Conservation (phyloP, 2,797 vertebrate genomes). For the Muscicapa striata region DNA sequence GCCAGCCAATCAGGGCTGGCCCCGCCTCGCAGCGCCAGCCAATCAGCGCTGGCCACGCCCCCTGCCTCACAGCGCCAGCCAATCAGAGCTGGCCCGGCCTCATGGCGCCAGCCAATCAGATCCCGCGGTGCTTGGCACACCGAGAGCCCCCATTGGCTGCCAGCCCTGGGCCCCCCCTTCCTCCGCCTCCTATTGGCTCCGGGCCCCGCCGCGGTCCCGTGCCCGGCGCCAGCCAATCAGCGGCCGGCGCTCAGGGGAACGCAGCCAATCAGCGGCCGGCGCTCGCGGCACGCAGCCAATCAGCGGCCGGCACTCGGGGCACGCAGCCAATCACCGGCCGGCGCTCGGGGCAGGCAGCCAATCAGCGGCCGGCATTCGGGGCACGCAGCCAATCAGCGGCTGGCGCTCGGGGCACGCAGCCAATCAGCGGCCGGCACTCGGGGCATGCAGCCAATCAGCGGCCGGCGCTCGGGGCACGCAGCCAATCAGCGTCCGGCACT, state of each 20-base stretch:
- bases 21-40: not conserved
- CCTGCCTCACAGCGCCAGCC: not conserved
- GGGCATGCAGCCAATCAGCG: not conserved
- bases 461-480: not conserved
- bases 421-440: not conserved
- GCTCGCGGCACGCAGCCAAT: not conserved
- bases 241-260: not conserved
- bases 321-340: not conserved
- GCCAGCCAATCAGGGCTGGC: not conserved
- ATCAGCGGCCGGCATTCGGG: not conserved
- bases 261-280: not conserved
- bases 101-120: not conserved
- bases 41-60: not conserved
- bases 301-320: not conserved
- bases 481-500: not conserved
- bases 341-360: not conserved
- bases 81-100: not conserved
- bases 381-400: not conserved
- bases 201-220: too few relatives aligned
- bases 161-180: conserved; percentile 74
- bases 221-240: too few relatives aligned
- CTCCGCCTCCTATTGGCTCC: not conserved
- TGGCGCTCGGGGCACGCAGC: not conserved
- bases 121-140: conserved; percentile 15
- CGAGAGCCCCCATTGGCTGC: conserved; percentile 35